Conservation (phyloP, 2,888 invertebrate species). For the Pseudoips prasinana region DNA sequence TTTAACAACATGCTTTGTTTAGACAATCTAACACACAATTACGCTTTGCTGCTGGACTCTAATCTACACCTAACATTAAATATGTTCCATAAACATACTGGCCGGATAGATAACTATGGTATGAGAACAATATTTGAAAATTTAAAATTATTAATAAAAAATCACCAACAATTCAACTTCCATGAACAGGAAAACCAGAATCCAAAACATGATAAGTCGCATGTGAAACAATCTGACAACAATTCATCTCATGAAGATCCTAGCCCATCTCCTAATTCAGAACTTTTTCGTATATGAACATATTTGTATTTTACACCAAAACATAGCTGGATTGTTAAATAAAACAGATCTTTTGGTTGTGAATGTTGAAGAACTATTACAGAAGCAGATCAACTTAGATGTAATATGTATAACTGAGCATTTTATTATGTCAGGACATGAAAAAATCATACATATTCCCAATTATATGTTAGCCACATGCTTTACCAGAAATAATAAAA, state of each 20-base stretch:
- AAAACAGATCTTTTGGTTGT: constrained; percentile 1
- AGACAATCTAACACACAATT: too few relatives aligned
- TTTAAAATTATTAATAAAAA: not conserved
- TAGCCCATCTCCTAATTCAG: not conserved
- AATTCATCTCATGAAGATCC: not conserved
- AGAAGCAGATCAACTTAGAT: not conserved
- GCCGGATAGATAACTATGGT: too few relatives aligned
- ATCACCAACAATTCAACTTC: not conserved
- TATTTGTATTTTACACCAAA: constrained; percentile 6
- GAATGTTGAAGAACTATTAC: constrained; percentile 1
- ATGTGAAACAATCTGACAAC: too few relatives aligned
- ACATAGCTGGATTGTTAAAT: constrained; percentile 3
- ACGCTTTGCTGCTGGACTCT: not conserved
- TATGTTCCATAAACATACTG: too few relatives aligned
- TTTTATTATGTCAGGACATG: constrained; percentile 1
- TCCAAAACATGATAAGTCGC: too few relatives aligned
- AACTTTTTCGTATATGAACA: not conserved
- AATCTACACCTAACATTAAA: constrained; percentile 1
- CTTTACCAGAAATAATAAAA: constrained; percentile 4
- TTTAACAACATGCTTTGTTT: too few relatives aligned
- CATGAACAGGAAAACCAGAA: not conserved
- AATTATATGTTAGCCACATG: not conserved
- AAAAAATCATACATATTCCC: not conserved
- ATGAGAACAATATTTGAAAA: constrained; percentile 1
- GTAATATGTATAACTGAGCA: constrained; percentile 1